Evolutionary conservation across 2,888 invertebrate genomes (phyloP).

Genomic region (Branchellion lobata): DNA sequence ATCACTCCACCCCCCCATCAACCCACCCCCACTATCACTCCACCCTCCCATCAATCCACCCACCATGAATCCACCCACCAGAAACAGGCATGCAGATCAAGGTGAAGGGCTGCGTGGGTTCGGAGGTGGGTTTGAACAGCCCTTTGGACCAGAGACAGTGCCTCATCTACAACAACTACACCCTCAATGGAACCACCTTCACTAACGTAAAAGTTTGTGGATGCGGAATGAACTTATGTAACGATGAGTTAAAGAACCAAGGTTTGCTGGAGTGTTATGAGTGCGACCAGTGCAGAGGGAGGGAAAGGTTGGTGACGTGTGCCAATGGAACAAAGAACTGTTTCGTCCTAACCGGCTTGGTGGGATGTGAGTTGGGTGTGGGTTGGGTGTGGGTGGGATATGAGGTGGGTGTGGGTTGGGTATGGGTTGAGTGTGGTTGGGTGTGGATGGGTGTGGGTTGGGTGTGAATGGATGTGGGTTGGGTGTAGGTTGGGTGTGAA

Average conservation of each 20-base stretch:
- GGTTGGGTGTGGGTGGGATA: too few relatives aligned
- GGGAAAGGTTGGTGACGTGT: not conserved
- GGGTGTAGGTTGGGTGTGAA: too few relatives aligned
- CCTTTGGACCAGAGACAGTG: not conserved
- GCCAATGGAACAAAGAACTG: not conserved
- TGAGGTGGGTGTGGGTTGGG: too few relatives aligned
- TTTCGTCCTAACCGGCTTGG: not conserved
- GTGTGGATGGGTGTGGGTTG: too few relatives aligned
- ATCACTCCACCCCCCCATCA: too few relatives aligned
- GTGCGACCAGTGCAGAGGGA: not conserved
- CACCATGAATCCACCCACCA: too few relatives aligned
- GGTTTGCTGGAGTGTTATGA: not conserved
- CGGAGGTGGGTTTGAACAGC: not conserved
- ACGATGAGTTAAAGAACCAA: not conserved
- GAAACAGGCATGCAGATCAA: not conserved
- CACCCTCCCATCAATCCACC: too few relatives aligned
- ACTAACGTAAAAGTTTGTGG: not conserved
- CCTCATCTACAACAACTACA: not conserved
- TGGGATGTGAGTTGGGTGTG: not conserved
- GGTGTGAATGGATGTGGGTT: too few relatives aligned
- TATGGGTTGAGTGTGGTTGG: too few relatives aligned
- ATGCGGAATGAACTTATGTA: not conserved
- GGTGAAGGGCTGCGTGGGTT: not conserved
- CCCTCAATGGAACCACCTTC: not conserved
- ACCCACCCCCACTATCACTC: too few relatives aligned